phyloP scores from a whole-genome alignment of 2,797 vertebrate species.

The Heliangelus exortis region DNA sequence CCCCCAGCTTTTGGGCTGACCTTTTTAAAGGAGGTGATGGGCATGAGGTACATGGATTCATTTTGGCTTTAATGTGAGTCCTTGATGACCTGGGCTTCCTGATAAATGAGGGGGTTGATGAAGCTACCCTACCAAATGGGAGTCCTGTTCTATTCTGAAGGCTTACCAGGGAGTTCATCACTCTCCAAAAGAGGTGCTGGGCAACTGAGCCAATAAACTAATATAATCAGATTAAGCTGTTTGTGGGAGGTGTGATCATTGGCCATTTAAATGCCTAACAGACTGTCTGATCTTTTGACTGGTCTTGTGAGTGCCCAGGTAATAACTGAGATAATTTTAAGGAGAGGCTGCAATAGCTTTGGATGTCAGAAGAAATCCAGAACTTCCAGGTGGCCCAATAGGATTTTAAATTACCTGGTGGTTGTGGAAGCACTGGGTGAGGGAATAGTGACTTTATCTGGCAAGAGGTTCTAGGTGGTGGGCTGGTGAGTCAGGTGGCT shows the following conservation, averaged over 20 bases:
- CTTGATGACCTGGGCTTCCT: not conserved
- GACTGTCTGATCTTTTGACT: not conserved
- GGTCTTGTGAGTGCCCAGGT: not conserved
- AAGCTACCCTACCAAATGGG: not conserved
- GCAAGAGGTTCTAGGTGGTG: not conserved
- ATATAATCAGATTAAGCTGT: slow-evolving; percentile 4
- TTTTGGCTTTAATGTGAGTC: not conserved
- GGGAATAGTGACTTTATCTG: not conserved
- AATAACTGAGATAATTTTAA: not conserved
- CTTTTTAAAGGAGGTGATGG: not conserved
- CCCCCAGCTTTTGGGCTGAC: not conserved
- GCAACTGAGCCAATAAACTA: slow-evolving; percentile 13
- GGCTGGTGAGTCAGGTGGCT: slow-evolving; percentile 12
- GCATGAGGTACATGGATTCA: not conserved
- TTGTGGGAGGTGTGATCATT: not conserved
- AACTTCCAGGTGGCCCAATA: not conserved
- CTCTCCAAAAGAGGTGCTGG: not conserved
- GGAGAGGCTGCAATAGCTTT: not conserved
- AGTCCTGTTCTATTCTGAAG: not conserved
- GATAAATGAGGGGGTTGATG: not conserved
- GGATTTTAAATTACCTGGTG: not conserved
- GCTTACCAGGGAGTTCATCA: not conserved
- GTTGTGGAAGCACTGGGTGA: not conserved
- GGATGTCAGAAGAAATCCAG: not conserved
- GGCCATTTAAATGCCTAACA: not conserved